Evolutionary conservation across 2,113 vertebrate genomes (phyloP).

Genomic region (Montifringilla adamsi): DNA sequence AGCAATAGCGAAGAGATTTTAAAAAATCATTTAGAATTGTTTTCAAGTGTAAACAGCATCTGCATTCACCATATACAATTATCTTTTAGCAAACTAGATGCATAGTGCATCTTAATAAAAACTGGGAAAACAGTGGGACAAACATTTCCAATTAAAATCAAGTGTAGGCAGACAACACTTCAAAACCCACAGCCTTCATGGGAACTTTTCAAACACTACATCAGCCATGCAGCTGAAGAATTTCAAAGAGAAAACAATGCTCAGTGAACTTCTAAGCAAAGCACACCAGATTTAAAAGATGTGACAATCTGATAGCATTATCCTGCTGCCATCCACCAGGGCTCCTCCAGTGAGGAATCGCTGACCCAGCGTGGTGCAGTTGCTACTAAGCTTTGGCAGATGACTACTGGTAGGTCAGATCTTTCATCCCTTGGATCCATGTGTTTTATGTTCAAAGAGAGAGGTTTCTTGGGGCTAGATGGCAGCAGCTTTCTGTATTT

Average conservation of each 20-base stretch:
- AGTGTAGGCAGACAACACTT: background rate
- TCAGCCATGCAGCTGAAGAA: slow-evolving; percentile 15
- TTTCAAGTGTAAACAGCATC: background rate
- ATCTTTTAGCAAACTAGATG: background rate
- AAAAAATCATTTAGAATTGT: background rate
- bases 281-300: slow-evolving; percentile 16
- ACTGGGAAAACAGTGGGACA: background rate
- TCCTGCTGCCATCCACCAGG: background rate
- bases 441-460: background rate
- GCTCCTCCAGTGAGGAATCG: background rate
- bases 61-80: background rate
- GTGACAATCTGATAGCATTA: slow-evolving; percentile 22
- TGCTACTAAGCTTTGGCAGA: background rate
- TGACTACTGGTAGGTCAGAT: background rate
- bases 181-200: background rate
- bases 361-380: background rate
- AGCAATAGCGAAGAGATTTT: background rate
- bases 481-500: background rate
- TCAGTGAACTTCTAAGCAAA: slow-evolving; percentile 37
- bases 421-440: background rate
- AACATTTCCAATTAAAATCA: background rate
- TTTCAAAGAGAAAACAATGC: slow-evolving; percentile 40
- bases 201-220: background rate
- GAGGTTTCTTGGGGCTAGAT: background rate
- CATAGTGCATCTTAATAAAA: background rate